These are phyloP conservation scores for Staurois parvus DNA, from an alignment of 2,797 vertebrate species.

Conservation along the genomic window DNA sequence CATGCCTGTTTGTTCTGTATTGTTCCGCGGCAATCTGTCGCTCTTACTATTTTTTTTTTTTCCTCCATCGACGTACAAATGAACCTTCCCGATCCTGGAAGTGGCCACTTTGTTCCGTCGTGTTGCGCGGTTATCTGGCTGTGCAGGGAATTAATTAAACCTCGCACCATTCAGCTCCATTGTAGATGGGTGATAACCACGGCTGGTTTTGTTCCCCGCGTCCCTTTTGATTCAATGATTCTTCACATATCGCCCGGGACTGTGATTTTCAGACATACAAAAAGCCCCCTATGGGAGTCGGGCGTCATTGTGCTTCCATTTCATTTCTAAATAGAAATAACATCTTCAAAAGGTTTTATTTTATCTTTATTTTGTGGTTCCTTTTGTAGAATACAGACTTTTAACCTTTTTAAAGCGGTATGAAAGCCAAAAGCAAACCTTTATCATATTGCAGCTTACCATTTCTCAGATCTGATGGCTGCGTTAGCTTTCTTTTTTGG, in stretches of 20 bases:
- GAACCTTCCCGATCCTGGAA: neutral
- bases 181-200: slow-evolving; percentile 6
- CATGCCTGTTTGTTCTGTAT: slow-evolving; percentile 10
- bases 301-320: too few species aligned
- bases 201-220: slow-evolving; percentile 13
- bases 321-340: too few species aligned
- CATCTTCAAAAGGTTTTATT: too few species aligned
- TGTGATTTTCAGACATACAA: neutral
- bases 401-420: too few species aligned
- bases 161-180: neutral
- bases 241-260: neutral
- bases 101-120: slow-evolving; percentile 7
- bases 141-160: slow-evolving; percentile 44
- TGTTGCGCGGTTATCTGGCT: slow-evolving; percentile 16
- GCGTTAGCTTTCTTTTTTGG: too few species aligned
- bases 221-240: slow-evolving; percentile 9
- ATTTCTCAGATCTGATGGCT: too few species aligned
- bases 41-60: neutral
- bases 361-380: too few species aligned
- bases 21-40: neutral
- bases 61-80: slow-evolving; percentile 6
- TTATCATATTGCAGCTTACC: too few species aligned
- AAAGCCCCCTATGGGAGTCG: neutral
- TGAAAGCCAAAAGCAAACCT: too few species aligned
- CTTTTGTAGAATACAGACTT: too few species aligned